Conservation (phyloP, 2,113 vertebrate species). For the Barbus barbus region DNA sequence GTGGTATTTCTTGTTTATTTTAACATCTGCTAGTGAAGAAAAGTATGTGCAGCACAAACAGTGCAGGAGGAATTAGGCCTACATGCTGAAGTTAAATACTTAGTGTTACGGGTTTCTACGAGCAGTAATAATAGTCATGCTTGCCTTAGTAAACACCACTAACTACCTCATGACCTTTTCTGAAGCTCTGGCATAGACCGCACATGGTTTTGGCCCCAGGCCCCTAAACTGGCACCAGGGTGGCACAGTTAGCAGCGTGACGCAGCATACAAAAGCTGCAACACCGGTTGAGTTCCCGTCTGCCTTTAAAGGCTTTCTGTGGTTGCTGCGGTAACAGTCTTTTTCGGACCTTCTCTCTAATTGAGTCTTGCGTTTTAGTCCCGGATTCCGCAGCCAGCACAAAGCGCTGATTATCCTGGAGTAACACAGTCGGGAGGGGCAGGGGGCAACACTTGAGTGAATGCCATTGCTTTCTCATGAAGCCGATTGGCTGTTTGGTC, state of each 20-base stretch:
- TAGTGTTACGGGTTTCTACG: neutral
- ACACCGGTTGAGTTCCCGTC: constrained; percentile 53
- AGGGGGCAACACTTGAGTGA: constrained; percentile 60
- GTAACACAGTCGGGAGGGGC: constrained; percentile 45
- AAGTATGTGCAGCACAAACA: neutral
- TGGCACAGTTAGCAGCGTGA: constrained; percentile 13
- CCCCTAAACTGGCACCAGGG: neutral
- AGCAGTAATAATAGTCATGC: constrained; percentile 3
- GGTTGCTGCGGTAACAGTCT: constrained; percentile 70
- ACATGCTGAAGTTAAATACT: neutral
- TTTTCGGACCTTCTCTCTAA: constrained; percentile 67
- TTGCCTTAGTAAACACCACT: neutral
- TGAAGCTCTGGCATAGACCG: constrained; percentile 26
- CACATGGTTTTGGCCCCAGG: constrained; percentile 36
- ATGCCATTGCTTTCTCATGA: constrained; percentile 75
- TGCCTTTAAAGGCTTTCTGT: constrained; percentile 65
- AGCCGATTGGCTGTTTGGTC: constrained; percentile 59
- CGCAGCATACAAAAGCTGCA: constrained; percentile 35
- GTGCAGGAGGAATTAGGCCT: neutral
- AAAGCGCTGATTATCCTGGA: constrained; percentile 80
- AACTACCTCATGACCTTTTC: neutral
- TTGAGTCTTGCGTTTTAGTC: constrained; percentile 66
- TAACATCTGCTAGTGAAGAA: too few species aligned
- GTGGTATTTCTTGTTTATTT: too few species aligned
- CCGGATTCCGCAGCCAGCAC: constrained; percentile 72